Evolutionary conservation across 30 jellyfish, hydroid and myxozoan genomes (phyloP).

Genomic region (Aurelia aurita complex sp. Pacific): DNA sequence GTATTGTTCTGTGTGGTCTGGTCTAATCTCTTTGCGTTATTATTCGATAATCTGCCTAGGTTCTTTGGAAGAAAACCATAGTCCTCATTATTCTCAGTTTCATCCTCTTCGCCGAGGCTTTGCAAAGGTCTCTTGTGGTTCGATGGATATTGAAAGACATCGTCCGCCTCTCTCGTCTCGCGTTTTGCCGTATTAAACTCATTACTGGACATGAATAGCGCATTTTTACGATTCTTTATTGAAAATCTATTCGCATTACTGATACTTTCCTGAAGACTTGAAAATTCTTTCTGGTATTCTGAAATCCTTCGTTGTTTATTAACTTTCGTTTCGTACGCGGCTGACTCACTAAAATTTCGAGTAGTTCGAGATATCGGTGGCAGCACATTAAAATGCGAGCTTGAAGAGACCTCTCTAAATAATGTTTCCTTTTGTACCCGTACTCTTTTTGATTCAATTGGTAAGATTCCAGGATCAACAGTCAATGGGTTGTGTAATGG

Average conservation of each 20-base stretch:
- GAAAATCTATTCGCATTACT: slow-evolving; percentile 58
- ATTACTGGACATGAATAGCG: not conserved
- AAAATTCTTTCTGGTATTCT: slow-evolving; percentile 59
- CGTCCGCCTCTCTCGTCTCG: not conserved
- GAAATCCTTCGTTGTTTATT: slow-evolving; percentile 48
- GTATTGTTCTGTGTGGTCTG: not conserved
- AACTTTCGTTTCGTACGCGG: slow-evolving; percentile 13
- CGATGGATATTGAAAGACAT: too few species aligned
- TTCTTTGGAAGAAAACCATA: not conserved
- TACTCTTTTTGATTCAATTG: not conserved
- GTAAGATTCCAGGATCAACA: slow-evolving; percentile 4
- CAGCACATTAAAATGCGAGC: slow-evolving; percentile 38
- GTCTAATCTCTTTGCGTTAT: not conserved
- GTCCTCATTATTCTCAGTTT: not conserved
- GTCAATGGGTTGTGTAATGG: slow-evolving; percentile 21
- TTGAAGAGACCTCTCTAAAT: not conserved
- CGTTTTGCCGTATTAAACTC: not conserved
- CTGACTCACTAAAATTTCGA: not conserved
- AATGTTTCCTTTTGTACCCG: too few species aligned
- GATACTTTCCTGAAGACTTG: slow-evolving; percentile 49
- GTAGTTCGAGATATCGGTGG: slow-evolving; percentile 51
- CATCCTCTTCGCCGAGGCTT: slow-evolving; percentile 31
- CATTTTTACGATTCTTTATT: not conserved
- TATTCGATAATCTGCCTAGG: not conserved
- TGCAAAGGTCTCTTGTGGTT: not conserved